A percentile compares a stretch with the other conserved stretches of the same genome.
These are phyloP conservation scores for Acanthurus leucopareius DNA, from an alignment of 2,797 vertebrate species.

Conservation along the genomic window DNA sequence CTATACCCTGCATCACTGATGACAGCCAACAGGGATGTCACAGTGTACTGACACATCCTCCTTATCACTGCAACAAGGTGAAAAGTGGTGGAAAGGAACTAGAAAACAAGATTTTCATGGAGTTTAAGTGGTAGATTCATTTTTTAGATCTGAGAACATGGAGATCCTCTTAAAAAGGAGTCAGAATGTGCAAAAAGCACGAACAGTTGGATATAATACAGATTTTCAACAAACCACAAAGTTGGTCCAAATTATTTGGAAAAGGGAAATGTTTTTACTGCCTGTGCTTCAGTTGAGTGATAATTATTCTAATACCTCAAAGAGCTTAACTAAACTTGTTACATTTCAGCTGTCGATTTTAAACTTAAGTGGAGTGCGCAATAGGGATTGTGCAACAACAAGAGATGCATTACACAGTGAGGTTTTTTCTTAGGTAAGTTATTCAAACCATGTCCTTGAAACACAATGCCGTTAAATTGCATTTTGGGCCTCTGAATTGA, in stretches of 20 bases:
- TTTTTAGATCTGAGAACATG: too few relatives aligned
- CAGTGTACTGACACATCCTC: not conserved
- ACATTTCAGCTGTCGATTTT: not conserved
- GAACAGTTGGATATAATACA: not conserved
- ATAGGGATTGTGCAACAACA: conserved; percentile 2
- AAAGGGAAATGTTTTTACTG: not conserved
- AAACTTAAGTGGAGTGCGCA: not conserved
- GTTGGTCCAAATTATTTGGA: not conserved
- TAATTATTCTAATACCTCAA: not conserved
- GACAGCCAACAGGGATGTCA: not conserved
- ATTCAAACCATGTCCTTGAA: conserved; percentile 20
- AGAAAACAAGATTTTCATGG: not conserved
- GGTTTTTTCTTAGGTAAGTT: not conserved
- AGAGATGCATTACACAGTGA: not conserved
- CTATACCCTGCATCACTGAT: not conserved
- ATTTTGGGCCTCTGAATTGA: not conserved
- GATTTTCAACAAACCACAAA: not conserved
- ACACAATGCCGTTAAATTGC: not conserved
- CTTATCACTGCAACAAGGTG: not conserved
- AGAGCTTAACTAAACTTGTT: not conserved
- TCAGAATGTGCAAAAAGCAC: not conserved
- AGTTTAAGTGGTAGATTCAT: not conserved
- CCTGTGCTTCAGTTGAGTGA: not conserved
- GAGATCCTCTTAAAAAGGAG: too few relatives aligned
- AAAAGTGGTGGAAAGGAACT: not conserved